Evolutionary conservation across 2,113 vertebrate genomes (phyloP), one percentile per base, ranked within the genome.

Genomic region (Mesocricetus auratus): DNA sequence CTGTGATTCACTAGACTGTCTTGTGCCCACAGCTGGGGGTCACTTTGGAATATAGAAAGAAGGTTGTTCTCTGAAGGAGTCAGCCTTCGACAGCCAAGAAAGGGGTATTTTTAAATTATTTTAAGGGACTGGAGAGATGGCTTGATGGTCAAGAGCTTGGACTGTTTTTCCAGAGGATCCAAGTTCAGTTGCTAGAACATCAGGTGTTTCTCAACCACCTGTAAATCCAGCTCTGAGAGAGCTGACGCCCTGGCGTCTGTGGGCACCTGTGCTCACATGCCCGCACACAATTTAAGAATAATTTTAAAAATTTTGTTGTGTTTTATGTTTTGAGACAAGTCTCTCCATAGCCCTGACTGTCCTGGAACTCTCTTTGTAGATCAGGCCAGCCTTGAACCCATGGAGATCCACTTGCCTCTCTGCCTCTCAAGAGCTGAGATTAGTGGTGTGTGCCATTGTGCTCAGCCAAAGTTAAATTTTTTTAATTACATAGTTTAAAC

Each of bases 31-130:
- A 86, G 5, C 60, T 89, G 39, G 33, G 26, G 29, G 47, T 94
- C 93, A 45, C 53, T 79, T 95, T 69, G 94, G n/a, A 87, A 81
- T 83, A 16, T 50, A n/a, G 73, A 56, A 86, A 66, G 77, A 90
- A 94, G 42, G 4, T 88, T 31, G 47, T 64, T 96, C 74, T 91
- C 53, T 66, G 22, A 71, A 90, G 78, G 39, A 93, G 86, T 62
- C 17, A 31, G 79, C 24, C 53, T 88, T 93, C 36, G 60, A 64
- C 17, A 93, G 85, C 58, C 26, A 92, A 50, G 62, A 89, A 93
- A 58, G 8, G 78, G 21, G 33, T 71, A 82, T 15, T 93, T 26
- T 74, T 13, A 74, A 53, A 21, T 78, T 77, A 47, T 62, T 88
- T 17, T 31, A 62, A 64, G 39, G 26, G n/a, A 15, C 81, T 62